Evolutionary conservation across 2,888 invertebrate species (phyloP).

Genomic region (Zaprionus lineosus): DNA sequence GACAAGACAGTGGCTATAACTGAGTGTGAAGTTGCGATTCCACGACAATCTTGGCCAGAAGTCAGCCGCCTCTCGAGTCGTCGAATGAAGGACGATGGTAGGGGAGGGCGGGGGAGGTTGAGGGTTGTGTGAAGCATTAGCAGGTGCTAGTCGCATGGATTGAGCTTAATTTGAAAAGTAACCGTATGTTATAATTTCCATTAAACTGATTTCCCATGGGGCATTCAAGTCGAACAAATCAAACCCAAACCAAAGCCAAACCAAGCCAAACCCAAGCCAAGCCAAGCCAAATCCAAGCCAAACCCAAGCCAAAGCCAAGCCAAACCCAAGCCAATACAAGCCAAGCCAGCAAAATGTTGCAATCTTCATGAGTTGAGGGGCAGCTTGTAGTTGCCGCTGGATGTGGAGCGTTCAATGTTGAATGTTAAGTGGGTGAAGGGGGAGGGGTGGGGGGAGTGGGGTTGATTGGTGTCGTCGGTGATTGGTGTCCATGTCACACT

Average conservation of each 20-base stretch:
- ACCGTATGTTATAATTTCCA: conserved; percentile 77
- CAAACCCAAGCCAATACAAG: too few relatives aligned
- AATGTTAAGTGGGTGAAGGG: conserved; percentile 1
- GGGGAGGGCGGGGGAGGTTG: not conserved
- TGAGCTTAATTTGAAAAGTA: conserved; percentile 68
- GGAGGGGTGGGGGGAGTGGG: not conserved
- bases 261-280: conserved; percentile 2
- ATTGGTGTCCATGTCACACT: conserved; percentile 41
- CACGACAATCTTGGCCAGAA: conserved; percentile 30
- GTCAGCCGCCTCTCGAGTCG: conserved; percentile 26
- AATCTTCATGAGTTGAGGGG: conserved; percentile 61
- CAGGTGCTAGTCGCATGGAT: conserved; percentile 22
- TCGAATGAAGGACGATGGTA: not conserved
- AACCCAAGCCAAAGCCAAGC: conserved; percentile 30
- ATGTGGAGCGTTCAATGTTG: not conserved
- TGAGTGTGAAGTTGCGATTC: conserved; percentile 27
- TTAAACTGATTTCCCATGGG: conserved; percentile 77
- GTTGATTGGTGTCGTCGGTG: not conserved
- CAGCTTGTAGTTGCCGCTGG: conserved; percentile 1
- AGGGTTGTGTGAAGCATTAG: not conserved
- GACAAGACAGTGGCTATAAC: conserved; percentile 39
- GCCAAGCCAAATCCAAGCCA: conserved; percentile 1
- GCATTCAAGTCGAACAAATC: conserved; percentile 55
- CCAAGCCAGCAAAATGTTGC: conserved; percentile 66
- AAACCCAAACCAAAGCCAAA: conserved; percentile 13